Base-by-base conservation (phyloP, 2,113 vertebrate genomes). In the Indicator indicator region DNA sequence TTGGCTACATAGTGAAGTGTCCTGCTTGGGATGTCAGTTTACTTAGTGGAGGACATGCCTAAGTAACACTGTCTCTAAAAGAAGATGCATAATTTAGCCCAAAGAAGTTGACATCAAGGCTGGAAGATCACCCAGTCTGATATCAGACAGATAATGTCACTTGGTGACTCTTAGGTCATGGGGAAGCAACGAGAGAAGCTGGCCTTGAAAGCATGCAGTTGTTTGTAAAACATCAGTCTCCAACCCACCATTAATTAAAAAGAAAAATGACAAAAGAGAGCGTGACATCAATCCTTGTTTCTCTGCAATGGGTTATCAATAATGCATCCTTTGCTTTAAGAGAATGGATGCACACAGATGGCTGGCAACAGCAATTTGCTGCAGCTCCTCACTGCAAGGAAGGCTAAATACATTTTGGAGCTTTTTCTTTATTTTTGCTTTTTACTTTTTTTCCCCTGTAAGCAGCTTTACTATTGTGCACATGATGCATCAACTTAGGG, bases 231-330 rank as follows among this genome's bases (percentile, higher is more conserved):
- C 33, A 80, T 15, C 26, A 12, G 78, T 86, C 36, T 89, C 56
- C 83, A 95, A 93, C 30, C 0, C 30, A 86, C 12, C 64, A 64
- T 73, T 93, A 94, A 95, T 96, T 95, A 91, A 94, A 88, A 81
- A 65, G 52, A 91, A 93, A 94, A 93, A n/a, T 94, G 89, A 90
- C 65, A 56, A 78, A 81, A 89, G n/a, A 89, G 36, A 89, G 20
- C 85, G 69, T 18, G 48, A 86, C 85, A 89, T 91, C 62, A 80
- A 13, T 89, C 89, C 94, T 93, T 52, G 50, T 52, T 91, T 75
- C 42, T 54, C 89, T 83, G 83, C 83, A 95, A 90, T 74, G 33
- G 30, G 2, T 67, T 86, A 88, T 96, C 87, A 96, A 96, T 95
- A 95, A 97, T 89, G 54, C 65, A 88, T 85, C 55, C 11, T 63